A percentile compares a stretch with the other conserved stretches of the same genome.
Conservation (phyloP, 2,797 vertebrate genomes). For the Smutsia gigantea region DNA sequence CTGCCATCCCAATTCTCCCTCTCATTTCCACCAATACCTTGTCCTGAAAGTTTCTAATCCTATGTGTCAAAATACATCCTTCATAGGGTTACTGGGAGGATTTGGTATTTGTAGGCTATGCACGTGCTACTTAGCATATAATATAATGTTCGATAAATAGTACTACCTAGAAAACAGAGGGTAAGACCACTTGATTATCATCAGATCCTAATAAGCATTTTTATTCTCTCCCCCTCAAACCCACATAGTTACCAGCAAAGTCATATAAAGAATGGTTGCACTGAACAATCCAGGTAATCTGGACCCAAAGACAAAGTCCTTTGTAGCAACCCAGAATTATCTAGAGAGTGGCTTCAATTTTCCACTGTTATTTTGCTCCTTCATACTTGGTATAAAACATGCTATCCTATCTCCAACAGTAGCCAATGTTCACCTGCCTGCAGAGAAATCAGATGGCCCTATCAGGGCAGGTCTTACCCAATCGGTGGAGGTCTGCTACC, state of each 20-base stretch:
- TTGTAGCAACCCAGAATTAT: neutral
- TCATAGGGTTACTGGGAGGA: neutral
- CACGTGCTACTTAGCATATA: neutral
- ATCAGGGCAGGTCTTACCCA: neutral
- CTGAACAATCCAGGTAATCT: neutral
- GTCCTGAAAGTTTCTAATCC: neutral
- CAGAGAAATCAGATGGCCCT: neutral
- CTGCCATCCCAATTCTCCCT: neutral
- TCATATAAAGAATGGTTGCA: neutral
- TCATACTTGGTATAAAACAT: neutral
- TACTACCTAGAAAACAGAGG: neutral
- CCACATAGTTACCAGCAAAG: conserved; percentile 21
- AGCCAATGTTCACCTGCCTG: neutral
- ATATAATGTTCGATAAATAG: neutral
- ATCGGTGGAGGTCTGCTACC: neutral
- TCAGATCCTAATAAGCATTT: neutral
- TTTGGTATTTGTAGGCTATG: neutral
- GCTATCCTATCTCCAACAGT: neutral
- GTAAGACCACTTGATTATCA: neutral
- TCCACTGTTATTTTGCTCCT: neutral
- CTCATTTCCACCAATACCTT: neutral
- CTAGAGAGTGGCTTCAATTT: neutral
- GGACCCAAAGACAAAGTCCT: neutral
- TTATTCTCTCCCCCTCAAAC: neutral
- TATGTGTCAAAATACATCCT: neutral